These are phyloP conservation scores for Exocentrus adspersus DNA, from an alignment of 2,888 invertebrate species.

Conservation along the genomic window DNA sequence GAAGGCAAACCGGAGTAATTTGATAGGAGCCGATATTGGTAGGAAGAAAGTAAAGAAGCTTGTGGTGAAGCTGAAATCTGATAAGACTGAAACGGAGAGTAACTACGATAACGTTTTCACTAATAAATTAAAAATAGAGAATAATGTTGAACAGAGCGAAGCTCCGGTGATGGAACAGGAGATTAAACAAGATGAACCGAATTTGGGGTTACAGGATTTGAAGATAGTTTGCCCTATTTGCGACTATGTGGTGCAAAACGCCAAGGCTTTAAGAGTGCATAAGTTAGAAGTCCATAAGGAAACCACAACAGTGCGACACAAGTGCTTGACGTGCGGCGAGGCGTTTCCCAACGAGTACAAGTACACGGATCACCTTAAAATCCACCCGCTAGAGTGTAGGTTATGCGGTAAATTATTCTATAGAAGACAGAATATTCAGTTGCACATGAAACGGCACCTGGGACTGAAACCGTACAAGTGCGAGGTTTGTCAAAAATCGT, in stretches of 20 bases:
- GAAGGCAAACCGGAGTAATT: constrained; percentile 52
- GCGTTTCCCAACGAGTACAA: constrained; percentile 75
- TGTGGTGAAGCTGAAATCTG: constrained; percentile 55
- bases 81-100: constrained; percentile 55
- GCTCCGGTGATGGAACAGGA: constrained; percentile 37
- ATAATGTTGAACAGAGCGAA: constrained; percentile 55
- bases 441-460: constrained; percentile 83
- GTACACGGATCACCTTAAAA: constrained; percentile 78
- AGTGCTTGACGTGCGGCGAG: constrained; percentile 73
- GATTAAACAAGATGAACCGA: constrained; percentile 38
- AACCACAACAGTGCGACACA: constrained; percentile 56
- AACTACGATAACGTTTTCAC: constrained; percentile 62
- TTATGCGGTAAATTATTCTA: constrained; percentile 83
- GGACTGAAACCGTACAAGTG: constrained; percentile 76
- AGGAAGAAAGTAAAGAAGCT: constrained; percentile 57
- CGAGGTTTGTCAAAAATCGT: constrained; percentile 82
- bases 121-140: constrained; percentile 57
- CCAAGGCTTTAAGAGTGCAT: constrained; percentile 61
- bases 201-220: constrained; percentile 37
- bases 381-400: constrained; percentile 84
- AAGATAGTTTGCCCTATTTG: constrained; percentile 55
- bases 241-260: constrained; percentile 52
- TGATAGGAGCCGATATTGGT: constrained; percentile 52
- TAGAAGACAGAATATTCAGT: constrained; percentile 76
- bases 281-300: constrained; percentile 65